Conservation (phyloP, 2,888 invertebrate species). For the Tribolium freemani region DNA sequence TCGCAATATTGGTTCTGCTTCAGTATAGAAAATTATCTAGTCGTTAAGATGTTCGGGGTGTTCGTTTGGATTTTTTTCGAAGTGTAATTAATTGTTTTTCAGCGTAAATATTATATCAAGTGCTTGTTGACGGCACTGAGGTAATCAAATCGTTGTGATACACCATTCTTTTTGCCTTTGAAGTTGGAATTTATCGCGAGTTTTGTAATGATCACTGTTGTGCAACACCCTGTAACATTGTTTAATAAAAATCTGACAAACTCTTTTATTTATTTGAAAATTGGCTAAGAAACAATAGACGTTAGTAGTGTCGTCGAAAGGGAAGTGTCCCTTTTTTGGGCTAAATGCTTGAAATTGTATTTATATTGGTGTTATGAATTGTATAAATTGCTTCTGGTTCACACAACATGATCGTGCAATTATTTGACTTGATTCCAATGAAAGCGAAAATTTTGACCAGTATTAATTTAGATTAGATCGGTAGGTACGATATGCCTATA, state of each 20-base stretch:
- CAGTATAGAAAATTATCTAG: slow-evolving; percentile 26
- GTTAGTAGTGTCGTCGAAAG: background rate
- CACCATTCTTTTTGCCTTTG: slow-evolving; percentile 19
- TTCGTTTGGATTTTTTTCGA: background rate
- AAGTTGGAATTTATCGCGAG: slow-evolving; percentile 16
- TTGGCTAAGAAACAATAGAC: background rate
- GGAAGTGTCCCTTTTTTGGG: background rate
- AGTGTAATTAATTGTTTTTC: too few species aligned
- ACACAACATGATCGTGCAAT: slow-evolving; percentile 27
- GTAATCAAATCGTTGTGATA: slow-evolving; percentile 38
- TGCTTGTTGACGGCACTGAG: background rate
- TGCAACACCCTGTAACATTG: slow-evolving; percentile 36
- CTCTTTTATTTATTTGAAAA: background rate
- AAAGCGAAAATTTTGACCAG: slow-evolving; percentile 34
- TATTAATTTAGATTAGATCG: slow-evolving; percentile 33
- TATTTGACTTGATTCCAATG: slow-evolving; percentile 29
- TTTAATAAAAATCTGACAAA: slow-evolving; percentile 8
- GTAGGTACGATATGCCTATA: slow-evolving; percentile 32
- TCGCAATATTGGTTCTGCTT: slow-evolving; percentile 34
- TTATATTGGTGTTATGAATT: slow-evolving; percentile 23
- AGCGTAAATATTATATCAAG: too few species aligned
- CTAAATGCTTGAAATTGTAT: slow-evolving; percentile 21
- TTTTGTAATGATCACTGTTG: slow-evolving; percentile 29
- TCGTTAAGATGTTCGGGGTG: slow-evolving; percentile 30
- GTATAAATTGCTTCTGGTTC: background rate